Percentiles rank a stretch among this genome's conserved stretches.
Conservation (phyloP, 2,888 invertebrate genomes). For the Heliconius cydno region DNA sequence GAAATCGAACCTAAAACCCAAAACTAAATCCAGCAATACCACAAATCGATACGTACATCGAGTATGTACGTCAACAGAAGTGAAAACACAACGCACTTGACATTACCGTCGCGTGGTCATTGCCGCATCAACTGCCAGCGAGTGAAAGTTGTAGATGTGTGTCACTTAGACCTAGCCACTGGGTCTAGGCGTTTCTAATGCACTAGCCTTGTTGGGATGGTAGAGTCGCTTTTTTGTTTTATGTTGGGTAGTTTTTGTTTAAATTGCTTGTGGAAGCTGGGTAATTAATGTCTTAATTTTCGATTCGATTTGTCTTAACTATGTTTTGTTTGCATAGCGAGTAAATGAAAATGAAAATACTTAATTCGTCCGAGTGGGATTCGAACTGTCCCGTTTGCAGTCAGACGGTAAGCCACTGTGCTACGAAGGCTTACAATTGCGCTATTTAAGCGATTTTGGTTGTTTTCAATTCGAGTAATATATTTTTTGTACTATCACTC, state of each 20-base stretch:
- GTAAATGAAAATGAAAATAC: too few relatives aligned
- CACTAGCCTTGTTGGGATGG: slow-evolving; percentile 25
- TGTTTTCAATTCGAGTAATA: too few relatives aligned
- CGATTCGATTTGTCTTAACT: too few relatives aligned
- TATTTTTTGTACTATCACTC: too few relatives aligned
- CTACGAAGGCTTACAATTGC: too few relatives aligned
- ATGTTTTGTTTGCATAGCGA: too few relatives aligned
- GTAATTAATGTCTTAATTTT: not conserved
- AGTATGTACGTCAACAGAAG: slow-evolving; percentile 30
- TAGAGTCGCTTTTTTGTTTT: not conserved
- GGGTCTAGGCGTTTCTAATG: slow-evolving; percentile 43
- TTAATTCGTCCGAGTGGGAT: too few relatives aligned
- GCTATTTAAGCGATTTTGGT: too few relatives aligned
- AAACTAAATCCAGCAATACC: not conserved
- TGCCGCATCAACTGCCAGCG: slow-evolving; percentile 59
- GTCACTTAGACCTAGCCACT: slow-evolving; percentile 44
- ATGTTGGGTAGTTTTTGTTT: not conserved
- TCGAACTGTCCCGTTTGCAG: too few relatives aligned
- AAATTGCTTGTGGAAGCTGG: not conserved
- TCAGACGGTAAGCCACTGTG: too few relatives aligned
- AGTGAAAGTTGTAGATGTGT: slow-evolving; percentile 44
- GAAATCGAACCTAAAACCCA: not conserved
- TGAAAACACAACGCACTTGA: slow-evolving; percentile 64
- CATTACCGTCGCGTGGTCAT: slow-evolving; percentile 70
- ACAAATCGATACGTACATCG: not conserved